Base-by-base conservation (phyloP, 2,888 invertebrate genomes). In the Andrena dorsata region DNA sequence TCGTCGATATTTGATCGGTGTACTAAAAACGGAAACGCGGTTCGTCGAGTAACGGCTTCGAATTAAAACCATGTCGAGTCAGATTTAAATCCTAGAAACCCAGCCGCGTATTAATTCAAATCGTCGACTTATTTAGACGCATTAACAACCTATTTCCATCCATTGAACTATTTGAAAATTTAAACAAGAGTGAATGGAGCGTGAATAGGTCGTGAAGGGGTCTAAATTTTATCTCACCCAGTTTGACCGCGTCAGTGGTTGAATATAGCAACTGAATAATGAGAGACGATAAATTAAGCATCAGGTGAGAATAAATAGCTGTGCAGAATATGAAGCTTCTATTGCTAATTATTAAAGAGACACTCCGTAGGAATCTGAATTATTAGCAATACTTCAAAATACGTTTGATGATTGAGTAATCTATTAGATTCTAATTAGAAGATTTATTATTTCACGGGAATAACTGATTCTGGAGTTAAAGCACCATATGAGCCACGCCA, bases 1-100 rank as follows among this genome's bases (percentile, higher is more conserved):
- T 23, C 63, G 41, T 64, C 72, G 72, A 78, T 61, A 71, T 20
- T 35, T 20, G 30, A 47, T 53, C 60, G 30, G 0, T 49, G 30
- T 20, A 35, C 13, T 26, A n/a, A 26, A 51, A 74, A 64, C n/a
- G 13, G 47, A 65, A 70, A 66, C 20, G 35, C 16, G 23, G 63
- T 49, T 78, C 32, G 20, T 13, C 4, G 56, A 56, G 1, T 41
- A 10, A 79, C 26, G 13, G 16, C 26, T 20, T 6, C 16, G 63
- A 69, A 28, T 26, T 35, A 13, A 41, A 35, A 10, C 6, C 0
- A 0, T n/a, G n/a, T 41, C 28, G n/a, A 5, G 8, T 35, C 10
- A 35, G 26, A 61, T 70, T 8, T 7, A 26, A 63, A 20, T 53
- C 10, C 6, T 16, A 5, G 32, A n/a, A 2, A 23, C 13, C 23